A percentile compares a stretch with the other conserved stretches of the same genome.
Evolutionary conservation across 1,140 invertebrate genomes (phyloP).

Genomic region (Diorhabda sublineata): DNA sequence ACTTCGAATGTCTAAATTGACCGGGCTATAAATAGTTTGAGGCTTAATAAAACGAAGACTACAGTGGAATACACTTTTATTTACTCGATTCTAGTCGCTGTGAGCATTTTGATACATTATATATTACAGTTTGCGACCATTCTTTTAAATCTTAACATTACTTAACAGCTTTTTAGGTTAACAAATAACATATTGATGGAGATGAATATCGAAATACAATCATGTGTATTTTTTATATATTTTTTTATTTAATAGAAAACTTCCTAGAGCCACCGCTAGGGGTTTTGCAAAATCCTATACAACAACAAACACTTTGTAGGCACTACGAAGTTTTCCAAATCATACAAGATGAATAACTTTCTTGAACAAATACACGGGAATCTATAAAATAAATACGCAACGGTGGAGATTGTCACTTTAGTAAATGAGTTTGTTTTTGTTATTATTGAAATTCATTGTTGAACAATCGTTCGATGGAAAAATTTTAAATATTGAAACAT

Average conservation of each 20-base stretch:
- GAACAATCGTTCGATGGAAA: no score
- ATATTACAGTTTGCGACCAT: constrained; percentile 46
- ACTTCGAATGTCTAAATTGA: no score
- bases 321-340: background rate
- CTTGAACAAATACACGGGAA: no score
- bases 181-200: constrained; percentile 50
- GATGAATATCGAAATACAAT: constrained; percentile 46
- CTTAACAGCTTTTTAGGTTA: constrained; percentile 49
- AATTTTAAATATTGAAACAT: no score
- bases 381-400: no score
- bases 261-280: constrained; percentile 20
- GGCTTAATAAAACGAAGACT: background rate
- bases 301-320: constrained; percentile 31
- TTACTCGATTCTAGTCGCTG: constrained; percentile 47
- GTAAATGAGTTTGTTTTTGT: no score
- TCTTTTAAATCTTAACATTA: constrained; percentile 47
- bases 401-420: no score
- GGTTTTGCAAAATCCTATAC: constrained; percentile 30
- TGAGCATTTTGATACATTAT: constrained; percentile 49
- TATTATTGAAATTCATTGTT: no score
- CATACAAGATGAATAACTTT: background rate
- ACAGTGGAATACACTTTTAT: constrained; percentile 46
- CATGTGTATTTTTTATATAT: constrained; percentile 30
- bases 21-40: no score
- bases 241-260: constrained; percentile 10